Base-by-base conservation (phyloP, 1,140 invertebrate species). In the Leptestheria dahalacensis region DNA sequence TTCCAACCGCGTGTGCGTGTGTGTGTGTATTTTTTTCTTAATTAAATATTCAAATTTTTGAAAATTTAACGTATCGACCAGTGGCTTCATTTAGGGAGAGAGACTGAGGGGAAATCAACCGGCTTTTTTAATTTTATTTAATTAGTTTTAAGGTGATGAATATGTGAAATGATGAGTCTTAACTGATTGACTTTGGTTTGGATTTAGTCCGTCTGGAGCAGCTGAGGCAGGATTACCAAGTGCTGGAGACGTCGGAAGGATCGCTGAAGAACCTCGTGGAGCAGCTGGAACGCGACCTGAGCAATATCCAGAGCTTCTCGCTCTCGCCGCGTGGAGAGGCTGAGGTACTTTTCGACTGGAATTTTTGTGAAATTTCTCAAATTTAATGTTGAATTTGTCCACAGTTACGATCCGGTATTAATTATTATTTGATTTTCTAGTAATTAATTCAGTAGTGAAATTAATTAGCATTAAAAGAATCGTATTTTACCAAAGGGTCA, bases 261-360 rank as follows among this genome's bases (percentile, higher is more conserved):
- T 55, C 58, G 6, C 74, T 75, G 67, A 74, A 74, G 61, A 57
- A 61, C n/a, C 66, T 76, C 11, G 73, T 75, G 24, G 61, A 65
- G 6, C 72, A 75, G 61, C 68, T 77, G 20, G 75, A 77, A 64
- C 71, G 73, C 62, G 74, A 77, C 64, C 67, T 77, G 18, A 65
- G 71, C 4, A 73, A 68, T 61, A 70, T 76, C 62, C 74, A 75
- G 58, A 72, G 73, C 20, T 62, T 76, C 51, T 75, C 74, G 0
- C 66, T 69, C 23, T 66, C 73, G 64, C 74, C 73, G 64, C 65
- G 74, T 24, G 73, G 73, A 3, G 72, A 72, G 62, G 73, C 70
- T 4, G 74, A 76, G 66, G 74, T 73, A 23, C 61, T 57, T 18
- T 21, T 24, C 21, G 60, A 53, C 62, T 33, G 57, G 57, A 11